Conservation (phyloP, 2,797 vertebrate genomes). For the Dipus sagitta region DNA sequence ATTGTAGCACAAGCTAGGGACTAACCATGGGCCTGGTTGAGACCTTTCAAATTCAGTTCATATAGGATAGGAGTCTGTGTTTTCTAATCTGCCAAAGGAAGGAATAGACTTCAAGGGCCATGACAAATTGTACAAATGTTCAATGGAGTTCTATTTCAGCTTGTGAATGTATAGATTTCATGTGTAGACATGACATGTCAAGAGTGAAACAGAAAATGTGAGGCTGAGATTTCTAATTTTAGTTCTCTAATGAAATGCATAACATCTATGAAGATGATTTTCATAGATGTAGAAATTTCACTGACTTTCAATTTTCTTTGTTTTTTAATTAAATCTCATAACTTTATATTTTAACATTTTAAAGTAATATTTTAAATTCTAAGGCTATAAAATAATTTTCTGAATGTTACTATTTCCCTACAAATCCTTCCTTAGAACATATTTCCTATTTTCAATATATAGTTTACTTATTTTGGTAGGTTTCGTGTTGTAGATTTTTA, state of each 20-base stretch:
- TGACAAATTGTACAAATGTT: not conserved
- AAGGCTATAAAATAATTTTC: not conserved
- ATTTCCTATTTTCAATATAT: not conserved
- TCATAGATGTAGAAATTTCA: not conserved
- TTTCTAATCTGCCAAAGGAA: not conserved
- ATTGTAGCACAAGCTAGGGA: too few relatives aligned
- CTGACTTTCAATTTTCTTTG: not conserved
- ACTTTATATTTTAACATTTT: slow-evolving; percentile 5
- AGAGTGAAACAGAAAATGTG: not conserved
- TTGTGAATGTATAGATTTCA: not conserved
- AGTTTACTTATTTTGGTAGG: not conserved
- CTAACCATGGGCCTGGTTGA: too few relatives aligned
- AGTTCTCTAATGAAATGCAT: slow-evolving; percentile 7
- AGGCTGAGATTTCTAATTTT: not conserved
- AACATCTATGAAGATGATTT: not conserved
- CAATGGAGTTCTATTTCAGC: not conserved
- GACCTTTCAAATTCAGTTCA: not conserved
- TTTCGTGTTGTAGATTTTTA: not conserved
- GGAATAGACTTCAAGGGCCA: not conserved
- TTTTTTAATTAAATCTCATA: slow-evolving; percentile 11
- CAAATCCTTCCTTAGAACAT: not conserved
- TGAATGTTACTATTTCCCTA: not conserved
- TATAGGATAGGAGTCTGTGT: not conserved
- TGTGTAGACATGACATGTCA: not conserved
- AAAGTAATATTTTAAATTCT: not conserved